Percentiles rank a stretch among this genome's conserved stretches.
Conservation (phyloP, 2,888 invertebrate species). For the Hedya salicella region DNA sequence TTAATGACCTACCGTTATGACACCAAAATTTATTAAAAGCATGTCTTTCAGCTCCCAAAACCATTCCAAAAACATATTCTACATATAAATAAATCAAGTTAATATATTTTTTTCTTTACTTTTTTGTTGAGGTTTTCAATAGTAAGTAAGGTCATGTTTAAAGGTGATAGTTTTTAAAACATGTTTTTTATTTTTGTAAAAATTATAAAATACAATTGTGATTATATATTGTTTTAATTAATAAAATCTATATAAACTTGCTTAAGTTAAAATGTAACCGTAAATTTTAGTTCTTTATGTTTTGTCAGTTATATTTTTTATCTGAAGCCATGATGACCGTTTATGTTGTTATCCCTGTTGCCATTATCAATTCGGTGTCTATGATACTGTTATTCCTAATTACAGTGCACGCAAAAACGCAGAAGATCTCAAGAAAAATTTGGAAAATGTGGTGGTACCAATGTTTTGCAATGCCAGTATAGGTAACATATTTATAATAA, state of each 20-base stretch:
- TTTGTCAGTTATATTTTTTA: constrained; percentile 38
- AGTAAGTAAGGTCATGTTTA: background rate
- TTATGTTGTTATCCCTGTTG: constrained; percentile 56
- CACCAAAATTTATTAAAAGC: constrained; percentile 18
- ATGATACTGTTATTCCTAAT: constrained; percentile 84
- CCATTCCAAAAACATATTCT: background rate
- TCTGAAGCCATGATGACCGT: constrained; percentile 26
- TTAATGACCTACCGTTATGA: background rate
- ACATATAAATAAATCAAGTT: background rate
- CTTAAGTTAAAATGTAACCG: constrained; percentile 6
- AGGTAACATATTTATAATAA: constrained; percentile 86
- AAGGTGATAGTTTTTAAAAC: background rate
- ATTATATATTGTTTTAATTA: background rate
- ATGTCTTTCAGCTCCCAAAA: constrained; percentile 2
- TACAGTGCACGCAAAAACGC: constrained; percentile 98
- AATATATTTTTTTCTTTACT: background rate
- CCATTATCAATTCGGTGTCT: constrained; percentile 76
- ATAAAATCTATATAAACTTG: constrained; percentile 11
- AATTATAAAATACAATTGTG: too few species aligned
- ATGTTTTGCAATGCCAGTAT: constrained; percentile 98
- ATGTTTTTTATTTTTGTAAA: too few species aligned
- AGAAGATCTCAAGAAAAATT: constrained; percentile 95
- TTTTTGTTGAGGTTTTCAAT: background rate
- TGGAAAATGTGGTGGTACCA: constrained; percentile 98
- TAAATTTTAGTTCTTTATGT: constrained; percentile 31